Evolutionary conservation across 2,113 vertebrate species (phyloP), one percentile per base, ranked within the genome.

Genomic region (Oreocharis arfaki): DNA sequence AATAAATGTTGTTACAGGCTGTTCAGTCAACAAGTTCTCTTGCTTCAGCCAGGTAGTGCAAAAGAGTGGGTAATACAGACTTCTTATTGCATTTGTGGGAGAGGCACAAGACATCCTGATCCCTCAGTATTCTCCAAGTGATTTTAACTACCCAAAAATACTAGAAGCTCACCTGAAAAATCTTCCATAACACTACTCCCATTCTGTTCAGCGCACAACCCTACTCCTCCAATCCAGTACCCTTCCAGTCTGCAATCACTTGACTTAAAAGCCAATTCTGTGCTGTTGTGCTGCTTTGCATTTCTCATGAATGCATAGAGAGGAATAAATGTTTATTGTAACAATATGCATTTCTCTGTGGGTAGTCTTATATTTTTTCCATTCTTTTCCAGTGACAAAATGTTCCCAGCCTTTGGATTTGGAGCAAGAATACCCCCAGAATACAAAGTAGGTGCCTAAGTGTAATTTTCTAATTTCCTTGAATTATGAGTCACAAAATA

Each of bases 401-500:
- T 99, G 99, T 99, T 99, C 95, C 99, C 99, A n/a, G 99, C 99
- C 41, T 99, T 99, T 77, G 99, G 99, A 92, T 99, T 99, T 65
- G 99, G 99, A 5, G 99, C 99, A 97, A 98, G 97, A 96, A 99
- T 99, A 98, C 99, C 99, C 52, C 99, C 99, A 6, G 99, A 99
- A 93, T 99, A 98, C 96, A 99, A 99, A 98, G 99, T 99, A 98
- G 98, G 97, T 98, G 46, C 47, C 93, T 63, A 78, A 84, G 30
- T 74, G 16, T 71, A 68, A 77, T 88, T 90, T 96, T 90, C 16
- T 74, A 27, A n/a, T 87, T 96, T 84, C 15, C 55, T 79, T 90
- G 55, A 21, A 70, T 89, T 85, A 33, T 42, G 13, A 81, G 22
- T 26, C 39, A 88, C 65, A 81, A 81, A 78, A 42, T 78, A 75